Percentiles rank a stretch among this genome's conserved stretches.
Evolutionary conservation across 2,797 vertebrate genomes (phyloP).

Genomic region (Enteromius thamalakanensis): DNA sequence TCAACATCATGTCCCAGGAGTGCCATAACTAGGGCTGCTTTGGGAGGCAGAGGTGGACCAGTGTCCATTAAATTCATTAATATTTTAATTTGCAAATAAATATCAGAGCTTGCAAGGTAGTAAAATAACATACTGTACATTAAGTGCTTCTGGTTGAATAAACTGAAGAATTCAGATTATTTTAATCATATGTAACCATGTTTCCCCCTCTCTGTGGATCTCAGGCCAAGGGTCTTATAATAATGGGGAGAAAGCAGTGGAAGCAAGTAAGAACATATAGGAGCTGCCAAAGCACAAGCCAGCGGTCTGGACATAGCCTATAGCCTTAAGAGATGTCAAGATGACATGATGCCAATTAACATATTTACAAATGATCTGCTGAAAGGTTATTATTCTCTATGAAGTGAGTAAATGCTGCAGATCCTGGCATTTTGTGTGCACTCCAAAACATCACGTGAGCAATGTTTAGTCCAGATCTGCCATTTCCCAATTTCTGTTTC

Average conservation of each 20-base stretch:
- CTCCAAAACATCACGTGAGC: background rate
- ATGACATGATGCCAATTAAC: background rate
- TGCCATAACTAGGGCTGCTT: slow-evolving; percentile 29
- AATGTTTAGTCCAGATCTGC: background rate
- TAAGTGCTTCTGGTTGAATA: background rate
- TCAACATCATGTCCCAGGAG: slow-evolving; percentile 57
- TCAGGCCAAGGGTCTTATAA: slow-evolving; percentile 40
- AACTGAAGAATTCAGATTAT: slow-evolving; percentile 11
- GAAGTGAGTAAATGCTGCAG: background rate
- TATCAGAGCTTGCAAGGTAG: background rate
- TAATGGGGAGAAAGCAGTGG: slow-evolving; percentile 33
- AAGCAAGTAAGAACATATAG: slow-evolving; percentile 54
- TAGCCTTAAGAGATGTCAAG: background rate
- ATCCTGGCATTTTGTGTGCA: background rate
- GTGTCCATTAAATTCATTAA: background rate
- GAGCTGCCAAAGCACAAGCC: slow-evolving; percentile 45
- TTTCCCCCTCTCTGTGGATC: slow-evolving; percentile 31
- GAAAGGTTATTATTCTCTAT: background rate
- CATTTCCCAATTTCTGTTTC: background rate
- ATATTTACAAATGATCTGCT: slow-evolving; percentile 3
- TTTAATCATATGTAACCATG: slow-evolving; percentile 46
- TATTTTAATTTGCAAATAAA: background rate
- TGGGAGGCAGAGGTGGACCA: background rate
- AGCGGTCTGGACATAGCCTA: slow-evolving; percentile 14
- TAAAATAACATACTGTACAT: background rate